Evolutionary conservation across 2,888 invertebrate genomes (phyloP), one percentile per base, ranked within the genome.

Genomic region (Campoletis raptor): DNA sequence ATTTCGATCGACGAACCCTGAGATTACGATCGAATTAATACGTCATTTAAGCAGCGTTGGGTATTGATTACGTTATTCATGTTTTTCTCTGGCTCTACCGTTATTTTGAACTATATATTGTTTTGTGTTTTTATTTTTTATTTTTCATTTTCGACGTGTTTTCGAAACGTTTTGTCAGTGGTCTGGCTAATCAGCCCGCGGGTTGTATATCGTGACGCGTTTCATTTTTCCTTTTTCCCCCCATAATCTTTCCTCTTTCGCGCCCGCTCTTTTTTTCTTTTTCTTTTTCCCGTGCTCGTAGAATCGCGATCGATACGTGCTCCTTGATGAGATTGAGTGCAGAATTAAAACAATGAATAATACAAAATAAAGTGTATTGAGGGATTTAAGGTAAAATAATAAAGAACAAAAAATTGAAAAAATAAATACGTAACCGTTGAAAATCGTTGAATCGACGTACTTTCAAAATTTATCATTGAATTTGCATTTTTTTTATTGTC

Each of bases 121-220:
- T 24, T 12, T 45, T 73, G 0, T 42, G 0, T 54, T 42, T 73
- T 40, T 30, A 52, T 73, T 76, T 73, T 67, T 66, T n/a, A n/a
- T n/a, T 18, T 81, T 45, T 45, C 21, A 21, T 83, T 40, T 64
- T 67, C 42, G 67, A 76, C 82, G 81, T 84, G 79, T 86, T 86
- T 86, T 86, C 70, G 66, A 81, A 86, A 84, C 85, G 80, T 85
- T 85, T 85, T 85, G 81, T 61, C 81, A 84, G 79, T 70, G 74
- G 8, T 88, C 40, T 79, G 40, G 79, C 84, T 85, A 89, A 83
- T 81, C 69, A 89, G 89, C 87, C 88, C 90, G 83, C 77, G 92
- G 93, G 92, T 87, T 93, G 93, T 93, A 93, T 93, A 93, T 93
- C 93, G 93, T 91, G 87, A 84, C 70, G 79, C 85, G 76, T 79